Percentiles rank a stretch among this genome's conserved stretches.
phyloP scores from a whole-genome alignment of 2,797 vertebrate genomes.

The Typhlichthys eigenmanni region DNA sequence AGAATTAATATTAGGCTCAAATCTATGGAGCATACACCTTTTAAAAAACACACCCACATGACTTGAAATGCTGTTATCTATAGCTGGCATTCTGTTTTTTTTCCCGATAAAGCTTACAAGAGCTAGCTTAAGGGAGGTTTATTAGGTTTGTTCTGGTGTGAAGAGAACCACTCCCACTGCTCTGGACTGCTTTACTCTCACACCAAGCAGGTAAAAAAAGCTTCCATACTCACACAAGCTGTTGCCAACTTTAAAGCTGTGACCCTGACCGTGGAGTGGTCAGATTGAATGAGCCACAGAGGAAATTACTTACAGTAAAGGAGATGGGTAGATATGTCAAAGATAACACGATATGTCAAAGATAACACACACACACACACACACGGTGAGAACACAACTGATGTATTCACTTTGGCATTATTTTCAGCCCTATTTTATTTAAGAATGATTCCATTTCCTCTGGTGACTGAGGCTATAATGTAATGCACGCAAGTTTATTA shows the following conservation, averaged over 20 bases:
- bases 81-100: slow-evolving; percentile 13
- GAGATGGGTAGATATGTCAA: slow-evolving; percentile 14
- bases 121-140: slow-evolving; percentile 20
- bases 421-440: neutral
- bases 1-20: slow-evolving; percentile 5
- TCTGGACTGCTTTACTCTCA: neutral
- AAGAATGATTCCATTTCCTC: slow-evolving; percentile 16
- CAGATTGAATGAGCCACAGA: neutral
- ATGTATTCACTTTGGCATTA: neutral
- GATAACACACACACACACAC: slow-evolving; percentile 8
- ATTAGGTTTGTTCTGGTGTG: slow-evolving; percentile 23
- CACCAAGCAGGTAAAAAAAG: too few species aligned
- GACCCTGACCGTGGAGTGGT: neutral
- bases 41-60: slow-evolving; percentile 21
- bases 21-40: slow-evolving; percentile 6
- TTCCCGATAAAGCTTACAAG: slow-evolving; percentile 14
- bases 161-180: neutral
- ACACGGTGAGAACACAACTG: neutral
- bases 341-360: slow-evolving; percentile 16
- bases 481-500: slow-evolving; percentile 11
- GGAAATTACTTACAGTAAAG: neutral
- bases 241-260: neutral
- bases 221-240: too few species aligned
- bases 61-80: neutral
- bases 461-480: neutral